Evolutionary conservation across 2,888 invertebrate species (phyloP).

Genomic region (Diplazon laetatorius): DNA sequence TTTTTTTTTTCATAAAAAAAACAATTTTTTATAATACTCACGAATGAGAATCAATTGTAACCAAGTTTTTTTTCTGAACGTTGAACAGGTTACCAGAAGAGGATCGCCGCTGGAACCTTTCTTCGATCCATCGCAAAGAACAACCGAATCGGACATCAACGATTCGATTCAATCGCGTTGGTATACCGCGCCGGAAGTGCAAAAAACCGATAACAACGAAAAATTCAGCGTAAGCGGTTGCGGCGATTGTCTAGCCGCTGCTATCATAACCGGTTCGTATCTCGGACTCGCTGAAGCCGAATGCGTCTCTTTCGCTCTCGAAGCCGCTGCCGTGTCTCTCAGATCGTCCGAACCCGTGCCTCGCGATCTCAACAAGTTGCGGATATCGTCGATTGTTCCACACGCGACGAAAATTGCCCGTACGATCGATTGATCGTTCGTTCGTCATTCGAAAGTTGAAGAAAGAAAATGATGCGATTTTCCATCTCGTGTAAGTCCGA

Average conservation of each 20-base stretch:
- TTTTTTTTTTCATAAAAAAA: conserved; percentile 40
- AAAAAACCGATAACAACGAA: conserved; percentile 54
- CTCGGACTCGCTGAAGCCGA: conserved; percentile 72
- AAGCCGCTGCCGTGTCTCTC: conserved; percentile 77
- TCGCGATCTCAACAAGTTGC: conserved; percentile 55
- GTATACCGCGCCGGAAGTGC: conserved; percentile 70
- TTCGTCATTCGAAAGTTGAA: too few species aligned
- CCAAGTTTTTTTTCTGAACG: neutral
- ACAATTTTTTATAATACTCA: too few species aligned
- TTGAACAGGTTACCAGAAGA: conserved; percentile 57
- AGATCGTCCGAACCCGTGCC: conserved; percentile 77
- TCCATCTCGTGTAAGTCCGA: too few species aligned
- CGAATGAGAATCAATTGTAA: too few species aligned
- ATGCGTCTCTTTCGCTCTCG: conserved; percentile 75
- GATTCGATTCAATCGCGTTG: conserved; percentile 71
- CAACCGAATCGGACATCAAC: neutral
- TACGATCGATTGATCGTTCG: neutral
- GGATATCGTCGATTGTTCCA: conserved; percentile 12
- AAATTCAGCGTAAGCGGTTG: conserved; percentile 78
- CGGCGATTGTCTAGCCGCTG: conserved; percentile 80
- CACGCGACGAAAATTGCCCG: neutral
- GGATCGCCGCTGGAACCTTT: conserved; percentile 42
- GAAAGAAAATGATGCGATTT: too few species aligned
- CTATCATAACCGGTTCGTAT: conserved; percentile 77
- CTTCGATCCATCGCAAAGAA: conserved; percentile 21